These are phyloP conservation scores for Danionella cerebrum DNA, from an alignment of 2,113 vertebrate genomes.

Conservation along the genomic window DNA sequence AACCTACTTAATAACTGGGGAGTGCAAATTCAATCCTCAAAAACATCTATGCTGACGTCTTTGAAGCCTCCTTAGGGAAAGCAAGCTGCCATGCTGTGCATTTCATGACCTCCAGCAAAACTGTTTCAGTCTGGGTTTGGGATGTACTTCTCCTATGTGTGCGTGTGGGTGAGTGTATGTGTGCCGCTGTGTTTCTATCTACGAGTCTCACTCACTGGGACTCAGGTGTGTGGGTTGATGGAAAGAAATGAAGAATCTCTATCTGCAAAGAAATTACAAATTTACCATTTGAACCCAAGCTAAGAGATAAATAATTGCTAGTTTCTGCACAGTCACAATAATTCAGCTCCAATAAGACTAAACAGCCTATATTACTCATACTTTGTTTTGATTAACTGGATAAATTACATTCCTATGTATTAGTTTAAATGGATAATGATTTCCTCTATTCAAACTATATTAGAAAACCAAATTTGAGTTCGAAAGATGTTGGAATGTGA, in stretches of 20 bases:
- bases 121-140: conserved; percentile 32
- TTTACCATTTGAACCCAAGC: conserved; percentile 25
- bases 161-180: background rate
- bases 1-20: conserved; percentile 48
- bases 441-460: too few species aligned
- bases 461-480: too few species aligned
- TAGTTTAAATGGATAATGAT: conserved; percentile 14
- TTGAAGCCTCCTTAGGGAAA: conserved; percentile 34
- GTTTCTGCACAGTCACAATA: background rate
- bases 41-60: conserved; percentile 50
- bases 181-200: conserved; percentile 3
- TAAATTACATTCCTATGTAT: too few species aligned
- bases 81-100: conserved; percentile 44
- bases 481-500: too few species aligned
- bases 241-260: conserved; percentile 35
- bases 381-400: conserved; percentile 3
- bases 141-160: conserved; percentile 4
- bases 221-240: conserved; percentile 35
- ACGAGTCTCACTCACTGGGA: conserved; percentile 8
- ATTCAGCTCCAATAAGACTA: conserved; percentile 14
- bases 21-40: conserved; percentile 39
- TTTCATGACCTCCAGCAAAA: conserved; percentile 47
- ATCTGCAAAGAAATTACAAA: conserved; percentile 31
- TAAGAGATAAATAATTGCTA: conserved; percentile 25
- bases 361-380: conserved; percentile 8